Evolutionary conservation across 2,797 vertebrate species (phyloP), one percentile per base, ranked within the genome.

Genomic region (Adrianichthys oophorus): DNA sequence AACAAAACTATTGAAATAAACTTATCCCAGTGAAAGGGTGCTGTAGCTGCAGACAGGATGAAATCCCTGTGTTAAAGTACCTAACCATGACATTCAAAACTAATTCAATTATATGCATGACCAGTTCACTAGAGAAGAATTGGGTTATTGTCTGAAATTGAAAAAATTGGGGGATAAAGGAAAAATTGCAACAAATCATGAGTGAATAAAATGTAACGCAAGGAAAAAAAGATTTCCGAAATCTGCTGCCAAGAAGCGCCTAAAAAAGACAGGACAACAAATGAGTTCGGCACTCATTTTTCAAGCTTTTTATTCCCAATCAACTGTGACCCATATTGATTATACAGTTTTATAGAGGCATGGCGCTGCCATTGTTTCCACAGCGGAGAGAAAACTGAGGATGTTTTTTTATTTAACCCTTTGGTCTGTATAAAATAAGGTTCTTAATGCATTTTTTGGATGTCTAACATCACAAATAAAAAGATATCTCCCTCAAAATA

Each of bases 31-130:
- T 65, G 77, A 79, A 59, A 52, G 62, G 68, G 54, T 63, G 67
- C 74, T 72, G 66, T 70, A 76, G 62, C 70, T 56, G 68, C 42
- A 76, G 41, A 67, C 65, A 68, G 60, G 62, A 72, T 80, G 68
- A 85, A 88, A 84, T 85, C 81, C 79, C 79, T 52, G 61, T 73
- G 70, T 80, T 79, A 73, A 83, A 86, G 68, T 84, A 82, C 83
- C 63, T 79, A 75, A 76, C 82, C 72, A 68, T 80, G 76, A 80
- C 68, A 41, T 83, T 87, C 65, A 76, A 80, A 85, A 85, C 82
- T 87, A 84, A 88, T 86, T 89, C 81, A 87, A 89, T 89, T 85
- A 87, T 86, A 85, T 83, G 86, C 86, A 86, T 84, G 80, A 83
- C 44, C 79, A 80, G 82, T 87, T 80, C 80, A 87, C 78, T 76